Evolutionary conservation across 2,888 invertebrate genomes (phyloP).

Genomic region (Drosophila setosimentum): DNA sequence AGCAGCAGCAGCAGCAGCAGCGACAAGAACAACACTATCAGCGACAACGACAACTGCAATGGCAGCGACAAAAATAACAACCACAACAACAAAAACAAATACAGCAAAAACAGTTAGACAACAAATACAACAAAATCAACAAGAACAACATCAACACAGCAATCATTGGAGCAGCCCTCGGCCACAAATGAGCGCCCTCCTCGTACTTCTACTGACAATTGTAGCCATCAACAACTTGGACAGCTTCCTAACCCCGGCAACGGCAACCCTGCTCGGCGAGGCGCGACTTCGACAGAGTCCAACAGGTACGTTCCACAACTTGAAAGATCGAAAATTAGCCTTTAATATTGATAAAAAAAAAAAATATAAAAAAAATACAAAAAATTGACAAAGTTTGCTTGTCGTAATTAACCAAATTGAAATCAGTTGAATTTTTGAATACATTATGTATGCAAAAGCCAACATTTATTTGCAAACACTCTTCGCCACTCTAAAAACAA

Average conservation of each 20-base stretch:
- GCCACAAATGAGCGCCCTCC: constrained; percentile 70
- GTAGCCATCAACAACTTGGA: constrained; percentile 81
- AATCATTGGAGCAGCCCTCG: constrained; percentile 46
- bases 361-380: too few relatives aligned
- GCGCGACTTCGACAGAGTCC: constrained; percentile 79
- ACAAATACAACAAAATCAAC: constrained; percentile 21
- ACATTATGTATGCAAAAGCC: not conserved
- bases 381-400: not conserved
- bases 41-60: constrained; percentile 13
- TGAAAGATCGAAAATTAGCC: not conserved
- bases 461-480: not conserved
- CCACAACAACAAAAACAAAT: constrained; percentile 5
- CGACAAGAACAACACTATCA: constrained; percentile 3
- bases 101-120: constrained; percentile 9
- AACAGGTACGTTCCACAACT: constrained; percentile 73
- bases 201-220: constrained; percentile 70
- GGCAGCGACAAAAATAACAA: not conserved
- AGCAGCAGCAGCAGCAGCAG: constrained; percentile 6
- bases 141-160: constrained; percentile 23
- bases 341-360: not conserved
- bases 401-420: not conserved
- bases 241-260: constrained; percentile 68
- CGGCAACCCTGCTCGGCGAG: constrained; percentile 68
- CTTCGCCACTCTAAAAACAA: not conserved
- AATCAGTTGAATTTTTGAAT: not conserved